Evolutionary conservation across 2,888 invertebrate genomes (phyloP).

Genomic region (Cantharis flavilabris): DNA sequence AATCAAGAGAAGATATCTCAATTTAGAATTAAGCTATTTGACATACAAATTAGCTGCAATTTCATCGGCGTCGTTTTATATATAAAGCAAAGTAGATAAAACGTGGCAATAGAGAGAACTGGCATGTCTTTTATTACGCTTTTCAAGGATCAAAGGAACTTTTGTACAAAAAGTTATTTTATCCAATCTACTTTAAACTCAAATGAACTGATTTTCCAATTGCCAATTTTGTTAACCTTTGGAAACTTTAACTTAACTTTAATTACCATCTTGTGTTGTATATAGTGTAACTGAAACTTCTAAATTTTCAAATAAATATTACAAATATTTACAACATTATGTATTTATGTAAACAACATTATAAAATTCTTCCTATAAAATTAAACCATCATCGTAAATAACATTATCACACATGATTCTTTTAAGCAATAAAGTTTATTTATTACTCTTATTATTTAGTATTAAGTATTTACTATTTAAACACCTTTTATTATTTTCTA

Average conservation of each 20-base stretch:
- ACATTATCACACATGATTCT: background rate
- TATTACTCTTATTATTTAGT: no score
- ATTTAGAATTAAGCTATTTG: conserved; percentile 19
- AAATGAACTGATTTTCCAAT: conserved; percentile 20
- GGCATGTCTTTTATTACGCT: conserved; percentile 13
- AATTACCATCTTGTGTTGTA: background rate
- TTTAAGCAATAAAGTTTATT: no score
- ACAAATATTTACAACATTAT: background rate
- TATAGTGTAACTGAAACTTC: background rate
- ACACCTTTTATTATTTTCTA: no score
- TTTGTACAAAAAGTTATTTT: conserved; percentile 7
- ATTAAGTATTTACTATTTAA: no score
- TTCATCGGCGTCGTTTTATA: conserved; percentile 8
- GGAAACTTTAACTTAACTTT: conserved; percentile 1
- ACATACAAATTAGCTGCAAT: conserved; percentile 19
- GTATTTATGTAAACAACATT: no score
- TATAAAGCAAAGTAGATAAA: conserved; percentile 13
- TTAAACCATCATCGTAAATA: background rate
- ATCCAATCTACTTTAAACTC: conserved; percentile 17
- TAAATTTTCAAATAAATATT: background rate
- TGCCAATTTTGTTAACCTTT: conserved; percentile 12
- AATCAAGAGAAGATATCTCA: conserved; percentile 3
- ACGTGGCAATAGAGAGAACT: conserved; percentile 5
- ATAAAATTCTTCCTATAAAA: no score
- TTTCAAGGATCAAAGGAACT: conserved; percentile 14